Conservation (phyloP, 2,797 vertebrate genomes). For the Limnodromus scolopaceus region DNA sequence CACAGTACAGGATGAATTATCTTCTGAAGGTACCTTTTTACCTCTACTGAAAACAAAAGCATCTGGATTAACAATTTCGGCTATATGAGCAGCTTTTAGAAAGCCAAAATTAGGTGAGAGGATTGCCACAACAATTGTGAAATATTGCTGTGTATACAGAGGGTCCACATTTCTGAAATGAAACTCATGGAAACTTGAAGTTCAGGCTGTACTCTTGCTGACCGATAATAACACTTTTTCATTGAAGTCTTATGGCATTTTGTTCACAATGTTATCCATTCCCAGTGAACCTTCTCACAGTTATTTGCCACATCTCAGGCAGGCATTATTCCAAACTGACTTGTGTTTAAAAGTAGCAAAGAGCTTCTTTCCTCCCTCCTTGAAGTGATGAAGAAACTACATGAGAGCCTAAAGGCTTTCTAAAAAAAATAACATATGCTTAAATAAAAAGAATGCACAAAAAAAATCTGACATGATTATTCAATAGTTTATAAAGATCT, state of each 20-base stretch:
- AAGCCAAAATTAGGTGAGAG: not conserved
- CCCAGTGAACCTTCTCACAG: not conserved
- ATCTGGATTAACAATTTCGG: not conserved
- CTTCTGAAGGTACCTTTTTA: not conserved
- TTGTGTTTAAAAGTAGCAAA: not conserved
- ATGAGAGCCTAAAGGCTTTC: not conserved
- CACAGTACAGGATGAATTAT: not conserved
- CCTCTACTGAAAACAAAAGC: not conserved
- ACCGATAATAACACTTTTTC: not conserved
- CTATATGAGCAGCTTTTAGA: not conserved
- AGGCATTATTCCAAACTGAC: not conserved
- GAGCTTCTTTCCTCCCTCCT: not conserved
- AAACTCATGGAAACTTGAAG: not conserved
- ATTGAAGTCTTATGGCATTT: not conserved
- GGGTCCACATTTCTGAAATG: not conserved
- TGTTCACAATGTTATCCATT: not conserved
- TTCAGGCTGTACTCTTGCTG: not conserved
- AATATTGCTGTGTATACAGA: not conserved
- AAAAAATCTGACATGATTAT: not conserved
- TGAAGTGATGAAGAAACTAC: not conserved
- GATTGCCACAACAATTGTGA: not conserved
- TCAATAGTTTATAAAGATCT: not conserved
- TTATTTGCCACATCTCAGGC: not conserved
- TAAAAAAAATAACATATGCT: not conserved
- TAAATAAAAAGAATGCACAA: not conserved